phyloP scores from a whole-genome alignment of 2,797 vertebrate species.

The Enteromius unitaeniatus region DNA sequence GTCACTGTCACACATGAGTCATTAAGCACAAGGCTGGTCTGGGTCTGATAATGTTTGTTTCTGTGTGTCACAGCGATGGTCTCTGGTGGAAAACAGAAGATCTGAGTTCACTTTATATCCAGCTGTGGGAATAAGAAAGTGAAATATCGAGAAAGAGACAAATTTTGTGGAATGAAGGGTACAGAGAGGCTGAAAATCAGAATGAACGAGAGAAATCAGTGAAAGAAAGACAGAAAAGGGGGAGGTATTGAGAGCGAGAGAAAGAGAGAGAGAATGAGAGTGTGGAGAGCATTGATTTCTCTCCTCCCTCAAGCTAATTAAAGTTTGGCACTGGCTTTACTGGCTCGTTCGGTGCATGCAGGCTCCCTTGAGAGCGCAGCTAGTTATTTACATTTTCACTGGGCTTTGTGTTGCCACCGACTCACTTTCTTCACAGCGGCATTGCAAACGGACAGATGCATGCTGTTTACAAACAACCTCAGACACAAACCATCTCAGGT shows the following conservation, averaged over 20 bases:
- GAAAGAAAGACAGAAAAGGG: constrained; percentile 24
- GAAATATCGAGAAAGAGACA: constrained; percentile 8
- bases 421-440: not conserved
- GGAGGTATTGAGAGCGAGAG: constrained; percentile 38
- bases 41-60: constrained; percentile 30
- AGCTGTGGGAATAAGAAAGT: constrained; percentile 15
- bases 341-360: constrained; percentile 43
- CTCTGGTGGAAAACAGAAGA: constrained; percentile 25
- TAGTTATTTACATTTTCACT: constrained; percentile 62
- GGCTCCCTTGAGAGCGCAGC: constrained; percentile 52
- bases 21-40: constrained; percentile 40
- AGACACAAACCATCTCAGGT: constrained; percentile 20
- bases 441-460: constrained; percentile 19
- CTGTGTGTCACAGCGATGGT: constrained; percentile 10
- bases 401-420: constrained; percentile 37
- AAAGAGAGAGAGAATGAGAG: constrained; percentile 58
- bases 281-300: constrained; percentile 74
- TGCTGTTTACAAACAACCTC: constrained; percentile 16
- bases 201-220: constrained; percentile 17
- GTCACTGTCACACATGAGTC: constrained; percentile 37
- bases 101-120: constrained; percentile 5
- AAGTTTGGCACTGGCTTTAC: constrained; percentile 71
- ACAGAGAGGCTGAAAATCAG: constrained; percentile 33
- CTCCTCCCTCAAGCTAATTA: constrained; percentile 70
- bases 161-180: not conserved